Evolutionary conservation across 2,797 vertebrate species (phyloP).

Genomic region (Pteronotus mesoamericanus): DNA sequence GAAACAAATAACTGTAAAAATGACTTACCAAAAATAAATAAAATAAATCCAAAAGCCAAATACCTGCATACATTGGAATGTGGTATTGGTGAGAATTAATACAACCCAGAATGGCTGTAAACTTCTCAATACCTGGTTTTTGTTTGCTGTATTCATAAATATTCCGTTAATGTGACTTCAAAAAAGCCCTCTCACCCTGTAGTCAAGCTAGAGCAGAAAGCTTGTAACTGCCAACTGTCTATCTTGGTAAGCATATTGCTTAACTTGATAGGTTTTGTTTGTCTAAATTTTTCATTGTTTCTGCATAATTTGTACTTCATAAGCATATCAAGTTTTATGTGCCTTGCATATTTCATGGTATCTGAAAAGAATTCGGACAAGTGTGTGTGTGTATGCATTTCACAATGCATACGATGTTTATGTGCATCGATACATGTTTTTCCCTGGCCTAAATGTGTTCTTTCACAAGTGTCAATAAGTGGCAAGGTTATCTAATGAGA

Average conservation of each 20-base stretch:
- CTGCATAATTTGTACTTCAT: conserved; percentile 79
- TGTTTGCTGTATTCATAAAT: conserved; percentile 43
- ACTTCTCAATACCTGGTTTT: conserved; percentile 55
- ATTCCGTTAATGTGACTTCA: conserved; percentile 26
- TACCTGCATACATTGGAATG: neutral
- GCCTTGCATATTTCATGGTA: conserved; percentile 80
- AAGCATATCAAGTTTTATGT: conserved; percentile 79
- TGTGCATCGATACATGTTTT: conserved; percentile 61
- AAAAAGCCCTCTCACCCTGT: conserved; percentile 68
- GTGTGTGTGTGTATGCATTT: conserved; percentile 52
- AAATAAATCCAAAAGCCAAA: conserved; percentile 74
- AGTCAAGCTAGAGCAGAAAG: conserved; percentile 63
- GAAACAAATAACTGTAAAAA: neutral
- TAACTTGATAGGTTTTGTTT: conserved; percentile 73
- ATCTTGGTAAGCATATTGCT: conserved; percentile 65
- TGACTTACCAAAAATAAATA: conserved; percentile 22
- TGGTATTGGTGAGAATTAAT: conserved; percentile 25
- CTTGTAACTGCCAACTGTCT: conserved; percentile 48
- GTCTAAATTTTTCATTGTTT: conserved; percentile 82
- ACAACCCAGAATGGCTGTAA: conserved; percentile 12
- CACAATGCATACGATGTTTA: conserved; percentile 48
- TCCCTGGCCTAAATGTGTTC: conserved; percentile 30
- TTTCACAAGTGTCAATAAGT: conserved; percentile 20
- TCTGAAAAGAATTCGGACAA: conserved; percentile 45
- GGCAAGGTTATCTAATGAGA: conserved; percentile 4